Evolutionary conservation across 2,797 vertebrate genomes (phyloP).

Genomic region (Melanotaenia pygmaea): DNA sequence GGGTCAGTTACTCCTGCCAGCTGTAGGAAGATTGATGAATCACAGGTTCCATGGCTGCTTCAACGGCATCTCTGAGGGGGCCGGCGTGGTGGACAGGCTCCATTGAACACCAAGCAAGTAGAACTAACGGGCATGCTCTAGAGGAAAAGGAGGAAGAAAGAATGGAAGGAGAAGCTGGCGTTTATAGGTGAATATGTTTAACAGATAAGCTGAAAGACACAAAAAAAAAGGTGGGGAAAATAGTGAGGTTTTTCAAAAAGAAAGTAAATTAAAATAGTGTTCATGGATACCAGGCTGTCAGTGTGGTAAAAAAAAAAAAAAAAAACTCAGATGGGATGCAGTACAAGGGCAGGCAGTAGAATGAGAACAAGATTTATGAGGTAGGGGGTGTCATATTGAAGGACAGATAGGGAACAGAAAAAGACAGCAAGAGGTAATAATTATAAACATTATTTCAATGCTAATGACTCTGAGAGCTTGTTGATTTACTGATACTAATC

Average conservation of each 20-base stretch:
- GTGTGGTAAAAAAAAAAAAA: constrained; percentile 20
- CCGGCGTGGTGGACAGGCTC: constrained; percentile 63
- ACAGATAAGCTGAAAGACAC: constrained; percentile 16
- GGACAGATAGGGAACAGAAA: constrained; percentile 13
- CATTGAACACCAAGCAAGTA: constrained; percentile 77
- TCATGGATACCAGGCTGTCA: constrained; percentile 11
- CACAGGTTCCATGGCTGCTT: constrained; percentile 60
- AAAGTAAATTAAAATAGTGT: constrained; percentile 9
- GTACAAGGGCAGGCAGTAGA: constrained; percentile 23
- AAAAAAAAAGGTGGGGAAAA: not conserved
- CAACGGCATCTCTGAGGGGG: constrained; percentile 53
- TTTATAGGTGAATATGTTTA: constrained; percentile 33
- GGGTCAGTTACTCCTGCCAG: constrained; percentile 68
- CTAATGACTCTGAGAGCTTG: constrained; percentile 20
- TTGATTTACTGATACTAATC: constrained; percentile 18
- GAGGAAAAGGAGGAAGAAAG: constrained; percentile 42
- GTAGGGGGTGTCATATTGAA: constrained; percentile 24
- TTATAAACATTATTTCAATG: constrained; percentile 31
- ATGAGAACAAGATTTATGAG: constrained; percentile 40
- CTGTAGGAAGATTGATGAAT: constrained; percentile 73
- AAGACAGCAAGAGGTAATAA: constrained; percentile 23
- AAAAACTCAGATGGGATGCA: constrained; percentile 19
- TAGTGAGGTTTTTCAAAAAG: not conserved
- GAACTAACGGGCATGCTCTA: constrained; percentile 74
- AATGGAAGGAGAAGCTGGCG: constrained; percentile 25